A percentile compares a stretch with the other conserved stretches of the same genome.
These are phyloP conservation scores for Caenorhabditis uteleia DNA, from an alignment of 2,888 invertebrate species.

Conservation along the genomic window DNA sequence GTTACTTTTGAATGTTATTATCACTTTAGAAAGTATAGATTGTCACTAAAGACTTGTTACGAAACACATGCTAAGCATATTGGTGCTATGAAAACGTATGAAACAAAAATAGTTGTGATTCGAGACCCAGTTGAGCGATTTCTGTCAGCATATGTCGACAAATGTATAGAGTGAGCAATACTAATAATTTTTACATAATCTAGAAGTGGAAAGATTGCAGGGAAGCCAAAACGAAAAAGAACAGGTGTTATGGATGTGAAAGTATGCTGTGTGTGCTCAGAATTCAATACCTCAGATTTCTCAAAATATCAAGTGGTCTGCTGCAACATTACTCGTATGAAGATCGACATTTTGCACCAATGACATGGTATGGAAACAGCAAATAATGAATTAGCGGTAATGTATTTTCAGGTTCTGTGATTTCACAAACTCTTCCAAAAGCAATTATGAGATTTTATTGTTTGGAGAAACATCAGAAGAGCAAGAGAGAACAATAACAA, in stretches of 20 bases:
- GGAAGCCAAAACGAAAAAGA: slow-evolving; percentile 12
- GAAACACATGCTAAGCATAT: slow-evolving; percentile 23
- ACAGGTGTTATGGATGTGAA: slow-evolving; percentile 27
- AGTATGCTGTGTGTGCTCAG: slow-evolving; percentile 18
- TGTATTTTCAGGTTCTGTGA: slow-evolving; percentile 24
- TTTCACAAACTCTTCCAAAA: slow-evolving; percentile 11
- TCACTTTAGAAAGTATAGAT: not conserved
- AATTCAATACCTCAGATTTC: slow-evolving; percentile 22
- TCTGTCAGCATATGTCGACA: slow-evolving; percentile 29
- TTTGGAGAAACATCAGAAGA: slow-evolving; percentile 26
- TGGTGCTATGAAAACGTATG: slow-evolving; percentile 3
- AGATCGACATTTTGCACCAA: slow-evolving; percentile 34
- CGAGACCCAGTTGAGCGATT: slow-evolving; percentile 29
- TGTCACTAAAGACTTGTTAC: slow-evolving; percentile 21
- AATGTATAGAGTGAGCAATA: slow-evolving; percentile 24
- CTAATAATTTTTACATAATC: not conserved
- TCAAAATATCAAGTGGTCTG: slow-evolving; percentile 7
- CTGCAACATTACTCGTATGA: slow-evolving; percentile 20
- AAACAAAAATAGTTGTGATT: slow-evolving; percentile 19
- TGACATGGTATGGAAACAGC: slow-evolving; percentile 37
- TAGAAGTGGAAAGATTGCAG: slow-evolving; percentile 5
- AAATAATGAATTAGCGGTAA: no score
- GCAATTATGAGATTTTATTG: slow-evolving; percentile 18
- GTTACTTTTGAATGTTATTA: not conserved
- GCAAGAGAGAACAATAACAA: slow-evolving; percentile 10